Conservation (phyloP, 2,888 invertebrate genomes). For the Nomada lathburiana region DNA sequence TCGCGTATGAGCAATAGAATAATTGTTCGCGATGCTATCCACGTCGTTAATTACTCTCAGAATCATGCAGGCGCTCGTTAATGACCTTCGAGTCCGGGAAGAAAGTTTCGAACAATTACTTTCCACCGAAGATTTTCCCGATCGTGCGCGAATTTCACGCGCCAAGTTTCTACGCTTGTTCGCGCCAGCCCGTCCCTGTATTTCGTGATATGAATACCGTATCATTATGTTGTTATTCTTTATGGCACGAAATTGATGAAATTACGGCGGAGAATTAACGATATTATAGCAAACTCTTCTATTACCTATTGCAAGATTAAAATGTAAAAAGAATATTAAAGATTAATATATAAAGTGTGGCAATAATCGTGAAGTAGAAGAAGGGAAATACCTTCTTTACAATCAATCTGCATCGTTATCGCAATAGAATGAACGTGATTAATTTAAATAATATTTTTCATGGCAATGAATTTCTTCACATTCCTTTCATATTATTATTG, state of each 20-base stretch:
- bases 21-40: constrained; percentile 64
- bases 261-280: neutral
- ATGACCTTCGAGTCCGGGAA: constrained; percentile 81
- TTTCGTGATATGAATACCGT: constrained; percentile 50
- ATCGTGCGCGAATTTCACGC: constrained; percentile 53
- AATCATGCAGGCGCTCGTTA: constrained; percentile 74
- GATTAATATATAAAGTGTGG: too few relatives aligned
- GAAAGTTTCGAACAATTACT: constrained; percentile 80
- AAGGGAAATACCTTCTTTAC: too few relatives aligned
- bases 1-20: constrained; percentile 40
- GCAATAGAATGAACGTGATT: too few relatives aligned
- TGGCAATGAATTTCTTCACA: too few relatives aligned
- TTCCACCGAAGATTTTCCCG: constrained; percentile 75
- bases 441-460: too few relatives aligned
- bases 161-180: constrained; percentile 55
- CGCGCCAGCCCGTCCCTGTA: constrained; percentile 55
- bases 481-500: too few relatives aligned
- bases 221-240: constrained; percentile 1
- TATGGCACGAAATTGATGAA: neutral
- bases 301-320: too few relatives aligned
- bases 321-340: too few relatives aligned
- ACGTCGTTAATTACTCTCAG: constrained; percentile 59
- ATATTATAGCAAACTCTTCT: too few relatives aligned
- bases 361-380: too few relatives aligned
- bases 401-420: too few relatives aligned